Conservation (phyloP, 2,797 vertebrate species). For the Parambassis ranga region DNA sequence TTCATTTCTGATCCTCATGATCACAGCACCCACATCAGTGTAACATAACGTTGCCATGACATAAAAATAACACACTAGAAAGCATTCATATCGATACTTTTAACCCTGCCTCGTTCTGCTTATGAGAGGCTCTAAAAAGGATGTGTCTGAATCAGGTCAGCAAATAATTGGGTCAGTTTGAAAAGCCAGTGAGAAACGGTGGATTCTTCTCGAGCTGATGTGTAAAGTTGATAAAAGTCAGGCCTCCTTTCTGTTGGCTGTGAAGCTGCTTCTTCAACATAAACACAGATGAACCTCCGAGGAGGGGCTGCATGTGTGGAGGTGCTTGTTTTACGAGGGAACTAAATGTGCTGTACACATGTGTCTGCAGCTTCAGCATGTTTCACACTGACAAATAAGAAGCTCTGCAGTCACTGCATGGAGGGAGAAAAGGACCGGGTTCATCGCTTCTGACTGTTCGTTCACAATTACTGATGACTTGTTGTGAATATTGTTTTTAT, state of each 20-base stretch:
- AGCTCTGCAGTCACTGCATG: background rate
- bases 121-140: background rate
- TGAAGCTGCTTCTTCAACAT: background rate
- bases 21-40: too few relatives aligned
- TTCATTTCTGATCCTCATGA: too few relatives aligned
- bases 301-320: background rate
- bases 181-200: background rate
- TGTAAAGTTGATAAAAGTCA: background rate
- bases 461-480: background rate
- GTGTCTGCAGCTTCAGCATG: slow-evolving; percentile 4
- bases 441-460: background rate
- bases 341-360: background rate
- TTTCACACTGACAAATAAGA: slow-evolving; percentile 18
- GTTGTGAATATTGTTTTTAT: background rate
- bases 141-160: background rate
- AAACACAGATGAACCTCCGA: slow-evolving; percentile 9
- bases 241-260: background rate
- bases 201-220: background rate
- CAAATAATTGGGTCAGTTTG: background rate
- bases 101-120: background rate
- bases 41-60: too few relatives aligned
- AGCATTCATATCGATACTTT: background rate
- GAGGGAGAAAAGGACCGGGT: background rate
- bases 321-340: background rate
- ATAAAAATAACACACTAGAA: background rate